Evolutionary conservation across 2,113 vertebrate genomes (phyloP), one percentile per base, ranked within the genome.

Genomic region (Megalops atlanticus): DNA sequence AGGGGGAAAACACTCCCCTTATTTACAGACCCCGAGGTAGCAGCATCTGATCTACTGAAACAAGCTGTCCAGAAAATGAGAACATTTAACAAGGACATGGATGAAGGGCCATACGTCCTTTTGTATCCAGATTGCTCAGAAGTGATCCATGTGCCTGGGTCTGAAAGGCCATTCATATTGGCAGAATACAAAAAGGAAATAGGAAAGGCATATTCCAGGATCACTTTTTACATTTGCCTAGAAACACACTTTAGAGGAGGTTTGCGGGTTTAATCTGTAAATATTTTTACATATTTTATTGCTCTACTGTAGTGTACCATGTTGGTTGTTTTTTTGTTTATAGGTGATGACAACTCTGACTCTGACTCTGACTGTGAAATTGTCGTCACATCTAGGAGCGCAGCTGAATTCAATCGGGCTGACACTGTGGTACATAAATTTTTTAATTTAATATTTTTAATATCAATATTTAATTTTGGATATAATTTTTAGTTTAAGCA

Each of bases 101-200:
- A 69, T 36, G 77, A 80, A 80, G 80, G 85, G 82, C 80, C 72
- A n/a, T 86, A 74, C 3, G 14, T 81, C 43, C 79, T 86, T 84
- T 84, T 84, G 58, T 80, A 82, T 82, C 82, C 82, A 72, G 82
- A 86, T 47, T 82, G 80, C 40, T 69, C 80, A 47, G 77, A 84
- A 72, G 84, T 84, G 79, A 39, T 79, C 58, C 45, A 78, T 84
- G 80, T 84, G 45, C 85, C 85, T 80, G 85, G 82, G 38, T 76
- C 85, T 33, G 52, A 85, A 80, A 83, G 47, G 74, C 69, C 77
- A 75, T 77, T 85, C n/a, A 74, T 41, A 72, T 70, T 82, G 70
- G 41, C 40, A 35, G 72, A 80, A 58, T 82, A 85, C 76, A 85
- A 85, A 80, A 82, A 85, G 31, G 80, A 82, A 82, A 76, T 82